Evolutionary conservation across 1,140 invertebrate species (phyloP).

Genomic region (Drosophila navojoa): DNA sequence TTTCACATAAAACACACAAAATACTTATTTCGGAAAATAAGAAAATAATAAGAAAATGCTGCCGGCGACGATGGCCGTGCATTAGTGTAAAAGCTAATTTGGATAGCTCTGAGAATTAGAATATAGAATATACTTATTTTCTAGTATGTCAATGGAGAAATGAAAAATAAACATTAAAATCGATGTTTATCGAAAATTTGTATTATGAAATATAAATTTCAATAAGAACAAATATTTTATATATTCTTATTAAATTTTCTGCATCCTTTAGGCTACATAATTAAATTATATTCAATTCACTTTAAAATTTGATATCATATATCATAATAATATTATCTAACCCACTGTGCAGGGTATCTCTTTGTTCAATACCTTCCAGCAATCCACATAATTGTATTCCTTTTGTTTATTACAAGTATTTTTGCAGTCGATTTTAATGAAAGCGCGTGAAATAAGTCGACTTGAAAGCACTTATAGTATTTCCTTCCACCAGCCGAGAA

Average conservation of each 20-base stretch:
- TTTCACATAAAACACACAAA: constrained; percentile 22
- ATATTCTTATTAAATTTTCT: too few relatives aligned
- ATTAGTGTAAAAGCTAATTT: constrained; percentile 22
- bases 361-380: background rate
- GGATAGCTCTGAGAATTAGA: too few relatives aligned
- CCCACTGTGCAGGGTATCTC: background rate
- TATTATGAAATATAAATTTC: background rate
- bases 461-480: constrained; percentile 35
- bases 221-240: too few relatives aligned
- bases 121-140: too few relatives aligned
- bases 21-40: constrained; percentile 18
- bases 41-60: constrained; percentile 4
- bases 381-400: constrained; percentile 1
- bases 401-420: constrained; percentile 33
- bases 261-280: too few relatives aligned
- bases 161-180: too few relatives aligned
- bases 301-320: too few relatives aligned
- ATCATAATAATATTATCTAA: too few relatives aligned
- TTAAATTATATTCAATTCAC: too few relatives aligned
- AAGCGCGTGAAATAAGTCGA: constrained; percentile 33
- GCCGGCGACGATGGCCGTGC: constrained; percentile 6
- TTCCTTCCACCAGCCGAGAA: constrained; percentile 7
- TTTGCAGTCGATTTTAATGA: constrained; percentile 25
- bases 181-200: background rate
- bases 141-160: too few relatives aligned